A percentile compares a stretch with the other conserved stretches of the same genome.
Conservation (phyloP, 2,888 invertebrate genomes). For the Melanotus villosus region DNA sequence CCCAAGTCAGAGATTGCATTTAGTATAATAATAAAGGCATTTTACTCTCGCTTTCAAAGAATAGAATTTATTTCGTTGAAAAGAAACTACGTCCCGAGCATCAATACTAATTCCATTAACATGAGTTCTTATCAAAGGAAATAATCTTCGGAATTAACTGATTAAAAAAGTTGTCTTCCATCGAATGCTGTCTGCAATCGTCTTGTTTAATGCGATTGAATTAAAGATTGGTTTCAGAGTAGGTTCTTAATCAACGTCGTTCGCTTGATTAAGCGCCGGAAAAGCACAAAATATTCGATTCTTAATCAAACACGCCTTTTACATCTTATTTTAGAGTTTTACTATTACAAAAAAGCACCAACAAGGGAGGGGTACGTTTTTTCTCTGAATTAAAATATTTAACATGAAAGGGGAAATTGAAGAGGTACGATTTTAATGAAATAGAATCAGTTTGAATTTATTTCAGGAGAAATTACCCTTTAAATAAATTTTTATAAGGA, state of each 20-base stretch:
- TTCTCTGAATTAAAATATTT: too few species aligned
- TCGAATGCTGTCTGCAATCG: constrained; percentile 59
- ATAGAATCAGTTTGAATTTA: too few species aligned
- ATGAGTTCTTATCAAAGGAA: constrained; percentile 65
- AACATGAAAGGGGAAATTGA: too few species aligned
- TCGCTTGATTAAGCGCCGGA: constrained; percentile 64
- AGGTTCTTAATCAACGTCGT: constrained; percentile 68
- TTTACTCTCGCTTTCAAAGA: not conserved
- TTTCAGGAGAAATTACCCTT: too few species aligned
- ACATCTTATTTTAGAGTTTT: not conserved
- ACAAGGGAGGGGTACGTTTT: too few species aligned
- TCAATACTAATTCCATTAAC: constrained; percentile 68
- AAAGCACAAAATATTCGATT: constrained; percentile 24
- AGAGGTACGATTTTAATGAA: too few species aligned
- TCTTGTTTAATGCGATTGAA: constrained; percentile 67
- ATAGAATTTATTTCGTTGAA: not conserved
- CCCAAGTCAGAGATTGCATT: too few species aligned
- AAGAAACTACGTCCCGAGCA: constrained; percentile 52
- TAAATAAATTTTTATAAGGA: too few species aligned
- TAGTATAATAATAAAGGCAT: too few species aligned
- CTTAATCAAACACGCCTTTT: constrained; percentile 4
- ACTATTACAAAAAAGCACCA: too few species aligned
- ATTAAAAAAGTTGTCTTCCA: constrained; percentile 67
- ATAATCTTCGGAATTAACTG: constrained; percentile 67
- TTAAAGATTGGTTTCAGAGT: constrained; percentile 68